Percentiles rank a stretch among this genome's conserved stretches.
Evolutionary conservation across 2,797 vertebrate species (phyloP).

Genomic region (Gymnothorax reevesii): DNA sequence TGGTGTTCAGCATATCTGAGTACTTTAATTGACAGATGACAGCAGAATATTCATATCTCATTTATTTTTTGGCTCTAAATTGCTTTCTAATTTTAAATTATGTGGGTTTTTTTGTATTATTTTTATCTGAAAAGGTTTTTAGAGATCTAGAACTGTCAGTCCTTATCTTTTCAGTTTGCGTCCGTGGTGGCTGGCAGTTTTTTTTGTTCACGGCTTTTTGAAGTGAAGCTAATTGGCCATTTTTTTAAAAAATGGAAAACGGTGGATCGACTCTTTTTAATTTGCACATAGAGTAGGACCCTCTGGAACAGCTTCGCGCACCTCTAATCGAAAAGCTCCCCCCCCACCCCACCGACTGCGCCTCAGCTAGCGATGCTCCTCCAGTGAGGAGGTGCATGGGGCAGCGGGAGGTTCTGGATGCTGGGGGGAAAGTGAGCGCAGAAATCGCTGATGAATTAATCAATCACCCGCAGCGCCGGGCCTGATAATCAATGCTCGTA

Average conservation of each 20-base stretch:
- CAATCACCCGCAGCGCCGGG: slow-evolving; percentile 9
- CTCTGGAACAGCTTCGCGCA: background rate
- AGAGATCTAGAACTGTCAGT: no score
- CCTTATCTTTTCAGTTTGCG: no score
- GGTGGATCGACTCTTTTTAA: background rate
- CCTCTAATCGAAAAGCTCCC: background rate
- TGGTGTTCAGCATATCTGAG: no score
- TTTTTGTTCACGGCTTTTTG: no score
- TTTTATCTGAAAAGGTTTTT: no score
- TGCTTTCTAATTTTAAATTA: no score
- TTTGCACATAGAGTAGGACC: background rate
- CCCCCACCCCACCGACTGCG: background rate
- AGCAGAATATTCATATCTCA: background rate
- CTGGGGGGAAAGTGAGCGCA: background rate
- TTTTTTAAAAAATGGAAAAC: no score
- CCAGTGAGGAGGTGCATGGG: background rate
- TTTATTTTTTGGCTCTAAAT: no score
- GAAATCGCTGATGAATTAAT: slow-evolving; percentile 22
- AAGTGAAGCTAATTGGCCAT: no score
- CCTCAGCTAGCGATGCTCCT: background rate
- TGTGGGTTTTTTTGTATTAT: no score
- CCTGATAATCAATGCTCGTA: slow-evolving; percentile 25
- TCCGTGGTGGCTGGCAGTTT: no score
- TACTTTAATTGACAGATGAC: background rate
- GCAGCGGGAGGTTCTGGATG: background rate